Base-by-base conservation (phyloP, 2,113 vertebrate species). In the Myiopsitta monachus region DNA sequence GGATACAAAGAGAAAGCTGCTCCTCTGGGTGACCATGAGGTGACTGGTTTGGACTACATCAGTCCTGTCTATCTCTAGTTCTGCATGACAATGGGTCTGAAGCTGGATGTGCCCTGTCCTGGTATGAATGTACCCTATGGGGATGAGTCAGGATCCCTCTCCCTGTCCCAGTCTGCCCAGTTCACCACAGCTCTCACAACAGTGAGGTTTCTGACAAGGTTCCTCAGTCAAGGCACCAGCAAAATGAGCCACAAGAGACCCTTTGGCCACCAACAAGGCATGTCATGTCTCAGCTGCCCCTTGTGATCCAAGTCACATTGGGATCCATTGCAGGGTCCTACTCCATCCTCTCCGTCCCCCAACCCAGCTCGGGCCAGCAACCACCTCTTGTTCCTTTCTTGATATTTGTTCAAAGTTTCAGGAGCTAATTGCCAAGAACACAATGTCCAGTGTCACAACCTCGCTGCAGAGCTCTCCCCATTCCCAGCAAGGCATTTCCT, bases 401-500 rank as follows among this genome's bases (percentile, higher is more conserved):
- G 11, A 26, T 52, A 39, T 73, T 74, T 95, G 94, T 87, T 70
- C 62, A 52, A 83, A 67, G 36, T 47, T 92, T 80, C 59, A 43
- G 87, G 88, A 91, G 14, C 55, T 61, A 92, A 90, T 93, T 91
- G 88, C 90, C 94, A 92, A 96, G 96, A 89, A 96, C 83, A 90
- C 62, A 33, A 91, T 2, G 28, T 94, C 73, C 90, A 91, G 62
- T 92, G 80, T 95, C 92, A 93, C 75, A 94, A 75, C 83, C 64
- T 93, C 86, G 79, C 62, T 3, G 4, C 9, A 30, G 78, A 82
- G 73, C 67, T 91, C 87, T 91, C 67, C 67, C 41, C 38, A 79
- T 94, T 96, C 95, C 86, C 92, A 96, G 77, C n/a, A 43, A 92
- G 93, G 41, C 81, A 96, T 93, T 96, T 96, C 74, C 95, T 96